Evolutionary conservation across 2,888 invertebrate species (phyloP).

Genomic region (Papilio gigon): DNA sequence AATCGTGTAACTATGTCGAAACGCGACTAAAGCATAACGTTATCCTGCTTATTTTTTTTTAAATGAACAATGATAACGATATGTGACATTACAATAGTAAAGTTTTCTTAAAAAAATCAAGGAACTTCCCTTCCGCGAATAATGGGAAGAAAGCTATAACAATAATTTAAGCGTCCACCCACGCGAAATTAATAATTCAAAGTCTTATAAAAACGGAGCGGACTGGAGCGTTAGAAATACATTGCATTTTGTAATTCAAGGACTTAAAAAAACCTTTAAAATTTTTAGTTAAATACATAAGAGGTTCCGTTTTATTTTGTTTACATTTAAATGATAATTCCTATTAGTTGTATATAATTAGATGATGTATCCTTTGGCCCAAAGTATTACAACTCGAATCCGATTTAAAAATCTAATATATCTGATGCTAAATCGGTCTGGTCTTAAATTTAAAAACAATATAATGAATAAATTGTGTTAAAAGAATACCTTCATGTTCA

Average conservation of each 20-base stretch:
- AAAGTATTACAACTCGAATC: not conserved
- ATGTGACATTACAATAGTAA: too few species aligned
- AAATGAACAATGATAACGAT: too few species aligned
- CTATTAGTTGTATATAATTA: too few species aligned
- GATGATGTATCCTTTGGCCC: too few species aligned
- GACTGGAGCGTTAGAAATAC: conserved; percentile 35
- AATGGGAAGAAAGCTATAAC: conserved; percentile 56
- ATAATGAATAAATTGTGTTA: not conserved
- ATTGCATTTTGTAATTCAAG: not conserved
- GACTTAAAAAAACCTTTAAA: not conserved
- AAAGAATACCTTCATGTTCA: not conserved
- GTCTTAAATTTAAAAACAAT: not conserved
- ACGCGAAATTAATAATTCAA: conserved; percentile 70
- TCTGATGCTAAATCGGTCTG: not conserved
- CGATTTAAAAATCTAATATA: not conserved
- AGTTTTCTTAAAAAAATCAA: conserved; percentile 50
- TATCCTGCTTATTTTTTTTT: too few species aligned
- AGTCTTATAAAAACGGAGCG: conserved; percentile 64
- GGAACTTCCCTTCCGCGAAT: conserved; percentile 46
- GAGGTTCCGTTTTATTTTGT: not conserved
- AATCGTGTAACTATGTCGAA: too few species aligned
- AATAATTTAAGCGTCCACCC: conserved; percentile 69
- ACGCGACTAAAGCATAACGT: too few species aligned
- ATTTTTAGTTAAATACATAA: not conserved
- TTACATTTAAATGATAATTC: not conserved